phyloP scores from a whole-genome alignment of 2,888 invertebrate species.

The Drosophila melanocephala region DNA sequence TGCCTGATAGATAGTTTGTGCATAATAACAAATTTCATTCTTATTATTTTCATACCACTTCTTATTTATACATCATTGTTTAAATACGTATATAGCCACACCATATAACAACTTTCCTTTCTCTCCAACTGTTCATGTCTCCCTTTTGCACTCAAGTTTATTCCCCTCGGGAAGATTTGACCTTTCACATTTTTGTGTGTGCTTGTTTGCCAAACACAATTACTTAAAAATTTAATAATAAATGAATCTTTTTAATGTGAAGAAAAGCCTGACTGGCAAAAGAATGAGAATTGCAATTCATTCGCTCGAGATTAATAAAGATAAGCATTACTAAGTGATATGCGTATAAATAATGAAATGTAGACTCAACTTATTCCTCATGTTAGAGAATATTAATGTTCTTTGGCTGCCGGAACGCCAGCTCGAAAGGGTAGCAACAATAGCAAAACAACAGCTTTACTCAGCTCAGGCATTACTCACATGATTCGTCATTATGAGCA shows the following conservation, averaged over 20 bases:
- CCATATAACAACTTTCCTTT: neutral
- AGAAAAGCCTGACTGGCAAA: neutral
- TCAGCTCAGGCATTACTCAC: slow-evolving; percentile 5
- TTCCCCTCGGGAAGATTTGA: neutral
- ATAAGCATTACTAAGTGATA: neutral
- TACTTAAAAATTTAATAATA: neutral
- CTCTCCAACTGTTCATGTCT: neutral
- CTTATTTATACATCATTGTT: neutral
- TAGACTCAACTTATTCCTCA: slow-evolving; percentile 2
- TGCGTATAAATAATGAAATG: neutral
- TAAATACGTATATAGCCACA: neutral
- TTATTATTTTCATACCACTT: neutral
- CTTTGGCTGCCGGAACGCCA: neutral
- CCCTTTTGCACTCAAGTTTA: neutral
- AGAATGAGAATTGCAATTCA: slow-evolving; percentile 6
- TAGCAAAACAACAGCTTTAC: slow-evolving; percentile 1
- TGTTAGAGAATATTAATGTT: neutral
- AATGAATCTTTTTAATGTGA: neutral
- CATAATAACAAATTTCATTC: neutral
- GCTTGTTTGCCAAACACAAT: neutral
- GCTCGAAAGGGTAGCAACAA: neutral
- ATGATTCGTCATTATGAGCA: slow-evolving; percentile 38
- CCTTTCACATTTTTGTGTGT: neutral
- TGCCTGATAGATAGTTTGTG: neutral
- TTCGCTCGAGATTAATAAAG: neutral